phyloP scores from a whole-genome alignment of 1,140 invertebrate species.

The Pseudomyrmex cubaensis region DNA sequence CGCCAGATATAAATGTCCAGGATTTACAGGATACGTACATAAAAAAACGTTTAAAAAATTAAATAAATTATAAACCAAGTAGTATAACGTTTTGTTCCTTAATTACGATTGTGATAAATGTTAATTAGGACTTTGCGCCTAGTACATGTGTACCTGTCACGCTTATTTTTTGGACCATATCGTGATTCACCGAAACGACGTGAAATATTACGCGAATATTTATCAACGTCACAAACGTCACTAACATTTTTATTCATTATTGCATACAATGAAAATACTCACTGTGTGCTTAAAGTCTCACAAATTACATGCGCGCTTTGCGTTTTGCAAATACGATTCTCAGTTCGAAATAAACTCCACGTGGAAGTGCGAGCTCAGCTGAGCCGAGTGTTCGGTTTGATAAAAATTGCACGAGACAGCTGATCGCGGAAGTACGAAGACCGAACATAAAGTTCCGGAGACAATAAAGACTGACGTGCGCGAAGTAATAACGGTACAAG shows the following conservation, averaged over 20 bases:
- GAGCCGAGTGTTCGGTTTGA: not conserved
- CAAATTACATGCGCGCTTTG: conserved; percentile 5
- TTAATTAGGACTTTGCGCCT: conserved; percentile 8
- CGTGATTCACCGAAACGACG: not conserved
- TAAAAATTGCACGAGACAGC: conserved; percentile 27
- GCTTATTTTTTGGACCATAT: no score
- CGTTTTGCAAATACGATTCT: conserved; percentile 16
- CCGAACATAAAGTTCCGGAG: conserved; percentile 25
- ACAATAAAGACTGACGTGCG: conserved; percentile 27
- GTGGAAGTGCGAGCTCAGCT: not conserved
- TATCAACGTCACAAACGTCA: conserved; percentile 3
- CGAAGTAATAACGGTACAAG: conserved; percentile 42
- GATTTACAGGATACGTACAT: no score
- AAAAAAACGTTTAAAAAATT: no score
- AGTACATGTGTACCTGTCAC: not conserved
- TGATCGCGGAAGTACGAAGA: conserved; percentile 40
- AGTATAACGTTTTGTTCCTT: not conserved
- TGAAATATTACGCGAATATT: conserved; percentile 21
- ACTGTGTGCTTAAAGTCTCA: not conserved
- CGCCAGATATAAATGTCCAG: no score
- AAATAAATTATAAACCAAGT: conserved; percentile 8
- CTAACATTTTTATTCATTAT: not conserved
- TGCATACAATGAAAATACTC: not conserved
- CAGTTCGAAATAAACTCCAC: not conserved
- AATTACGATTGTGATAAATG: conserved; percentile 16